These are phyloP conservation scores for Tretioscincus oriximinensis DNA, from an alignment of 2,113 vertebrate species.

Conservation along the genomic window DNA sequence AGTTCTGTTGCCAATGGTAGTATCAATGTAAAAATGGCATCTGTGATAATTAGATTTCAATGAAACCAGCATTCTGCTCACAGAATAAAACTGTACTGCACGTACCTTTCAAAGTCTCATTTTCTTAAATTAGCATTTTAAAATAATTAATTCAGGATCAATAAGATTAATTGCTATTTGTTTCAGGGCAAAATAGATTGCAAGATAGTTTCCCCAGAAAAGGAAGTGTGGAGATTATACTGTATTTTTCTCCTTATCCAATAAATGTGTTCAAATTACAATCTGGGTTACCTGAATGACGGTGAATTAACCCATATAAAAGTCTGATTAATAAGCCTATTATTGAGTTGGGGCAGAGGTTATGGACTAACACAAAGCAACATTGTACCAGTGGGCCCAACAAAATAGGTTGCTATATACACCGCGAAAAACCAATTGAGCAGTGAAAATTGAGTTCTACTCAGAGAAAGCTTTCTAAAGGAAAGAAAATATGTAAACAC, in stretches of 20 bases:
- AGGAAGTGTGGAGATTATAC: background rate
- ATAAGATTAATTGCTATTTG: background rate
- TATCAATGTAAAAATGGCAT: background rate
- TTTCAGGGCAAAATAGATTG: background rate
- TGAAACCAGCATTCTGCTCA: background rate
- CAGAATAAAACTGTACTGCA: background rate
- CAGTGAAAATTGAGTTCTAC: background rate
- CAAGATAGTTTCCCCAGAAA: background rate
- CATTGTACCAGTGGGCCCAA: background rate
- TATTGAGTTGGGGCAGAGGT: background rate
- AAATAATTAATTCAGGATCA: background rate
- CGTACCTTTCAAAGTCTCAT: no score
- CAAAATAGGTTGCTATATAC: background rate
- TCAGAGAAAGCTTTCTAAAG: background rate
- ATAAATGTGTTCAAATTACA: background rate
- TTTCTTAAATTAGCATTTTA: background rate
- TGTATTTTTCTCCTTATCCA: background rate
- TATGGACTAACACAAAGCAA: accelerated
- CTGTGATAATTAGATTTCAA: background rate
- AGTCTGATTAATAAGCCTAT: background rate
- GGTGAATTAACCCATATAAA: background rate
- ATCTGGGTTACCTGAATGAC: background rate
- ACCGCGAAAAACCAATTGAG: background rate
- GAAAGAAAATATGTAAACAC: background rate
- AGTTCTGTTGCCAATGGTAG: background rate